Base-by-base conservation (phyloP, 37 sponge, comb jelly and placozoan genomes). In the Crambe crambe region DNA sequence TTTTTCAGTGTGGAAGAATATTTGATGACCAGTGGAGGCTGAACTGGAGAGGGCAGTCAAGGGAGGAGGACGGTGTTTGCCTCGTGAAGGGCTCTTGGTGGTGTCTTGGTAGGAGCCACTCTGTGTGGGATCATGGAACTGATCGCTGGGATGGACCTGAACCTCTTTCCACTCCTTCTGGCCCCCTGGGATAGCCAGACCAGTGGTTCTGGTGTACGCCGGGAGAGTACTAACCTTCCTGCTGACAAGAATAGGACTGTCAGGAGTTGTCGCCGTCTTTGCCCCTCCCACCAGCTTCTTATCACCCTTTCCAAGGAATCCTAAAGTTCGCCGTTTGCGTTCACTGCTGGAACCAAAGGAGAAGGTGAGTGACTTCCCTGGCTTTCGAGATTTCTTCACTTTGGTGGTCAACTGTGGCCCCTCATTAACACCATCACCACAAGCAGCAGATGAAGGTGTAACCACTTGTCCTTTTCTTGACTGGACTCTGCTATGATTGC, bases 271-370 rank as follows among this genome's bases (percentile, higher is more conserved):
- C 12, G 51, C 51, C 25, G 63, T 62, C 37, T 4, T 30, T 35
- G 30, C 39, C 1, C 2, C 43, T 23, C 39, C 26, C 71, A 40
- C 2, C 6, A 40, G 35, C 42, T n/a, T 42, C 26, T 70, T 70
- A 17, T 42, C 27, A 12, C 43, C 27, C 36, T 65, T 65, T 34
- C 79, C 71, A 26, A 85, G 59, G 29, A 78, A 34, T 23, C 61
- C 40, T 31, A 71, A 22, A 5, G 61, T 3, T 2, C 69, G 25
- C 34, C 75, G 39, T 17, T 58, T 69, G 32, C 77, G 68, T 30
- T 85, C 72, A 41, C 72, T 67, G 40, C 37, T 34, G 5, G 58
- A 44, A 27, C 81, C 82, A 40, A 82, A 62, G 3, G 73, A 62
- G 37, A 82, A 82, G 23, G 82, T 61, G 9, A 80, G 41, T 25